These are phyloP conservation scores for Aptenodytes forsteri DNA, from an alignment of 2,113 vertebrate genomes.

Conservation along the genomic window DNA sequence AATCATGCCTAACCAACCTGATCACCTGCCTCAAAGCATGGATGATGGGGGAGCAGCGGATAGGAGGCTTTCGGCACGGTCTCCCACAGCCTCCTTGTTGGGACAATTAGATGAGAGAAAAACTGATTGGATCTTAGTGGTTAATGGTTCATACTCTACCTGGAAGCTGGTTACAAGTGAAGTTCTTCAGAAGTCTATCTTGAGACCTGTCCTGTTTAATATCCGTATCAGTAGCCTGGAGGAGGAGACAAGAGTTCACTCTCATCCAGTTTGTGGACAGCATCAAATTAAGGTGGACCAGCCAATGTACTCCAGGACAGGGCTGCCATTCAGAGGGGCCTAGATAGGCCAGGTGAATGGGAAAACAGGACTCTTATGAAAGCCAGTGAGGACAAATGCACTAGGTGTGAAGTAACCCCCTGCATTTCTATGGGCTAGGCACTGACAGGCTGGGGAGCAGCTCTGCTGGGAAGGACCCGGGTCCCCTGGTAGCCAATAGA, in stretches of 20 bases:
- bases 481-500: not conserved
- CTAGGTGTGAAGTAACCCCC: not conserved
- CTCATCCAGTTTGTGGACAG: not conserved
- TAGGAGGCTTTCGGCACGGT: not conserved
- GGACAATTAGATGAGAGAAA: not conserved
- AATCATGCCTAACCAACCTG: not conserved
- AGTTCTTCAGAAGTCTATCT: not conserved
- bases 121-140: not conserved
- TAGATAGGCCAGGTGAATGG: not conserved
- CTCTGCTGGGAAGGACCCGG: not conserved
- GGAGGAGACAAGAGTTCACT: not conserved
- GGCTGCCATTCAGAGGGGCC: not conserved
- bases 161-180: not conserved
- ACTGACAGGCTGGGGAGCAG: not conserved
- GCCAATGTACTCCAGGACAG: not conserved
- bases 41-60: not conserved
- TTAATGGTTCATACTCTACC: not conserved
- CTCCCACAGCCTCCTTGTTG: not conserved
- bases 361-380: not conserved
- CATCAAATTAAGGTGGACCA: not conserved
- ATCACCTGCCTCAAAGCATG: not conserved
- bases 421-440: not conserved
- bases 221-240: not conserved
- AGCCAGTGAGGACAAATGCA: not conserved
- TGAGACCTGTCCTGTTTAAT: not conserved